Evolutionary conservation across 2,888 invertebrate species (phyloP).

Genomic region (Archips xylosteana): DNA sequence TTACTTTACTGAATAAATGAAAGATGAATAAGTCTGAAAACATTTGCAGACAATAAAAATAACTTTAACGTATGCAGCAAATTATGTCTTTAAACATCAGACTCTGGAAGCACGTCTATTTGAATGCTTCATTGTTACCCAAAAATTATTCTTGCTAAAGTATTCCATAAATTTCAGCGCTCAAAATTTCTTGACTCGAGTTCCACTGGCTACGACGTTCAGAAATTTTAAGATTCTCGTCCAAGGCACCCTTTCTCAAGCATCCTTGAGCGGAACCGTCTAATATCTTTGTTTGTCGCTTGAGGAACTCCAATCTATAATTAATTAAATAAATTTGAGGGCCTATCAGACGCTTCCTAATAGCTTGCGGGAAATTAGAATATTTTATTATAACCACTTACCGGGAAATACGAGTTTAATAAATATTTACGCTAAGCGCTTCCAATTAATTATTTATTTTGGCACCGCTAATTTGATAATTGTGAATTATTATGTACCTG

Average conservation of each 20-base stretch:
- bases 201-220: slow-evolving; percentile 3
- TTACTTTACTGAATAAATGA: no score
- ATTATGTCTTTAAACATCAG: neutral
- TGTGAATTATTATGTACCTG: no score
- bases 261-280: slow-evolving; percentile 11
- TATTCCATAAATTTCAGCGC: neutral
- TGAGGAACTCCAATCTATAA: slow-evolving; percentile 21
- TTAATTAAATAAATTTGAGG: slow-evolving; percentile 31
- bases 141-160: slow-evolving; percentile 14
- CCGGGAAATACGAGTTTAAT: neutral
- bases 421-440: neutral
- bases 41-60: neutral
- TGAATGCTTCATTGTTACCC: neutral
- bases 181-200: neutral
- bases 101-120: neutral
- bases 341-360: slow-evolving; percentile 15
- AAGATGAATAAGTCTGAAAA: no score
- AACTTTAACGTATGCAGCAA: neutral
- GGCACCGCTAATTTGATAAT: neutral
- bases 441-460: neutral
- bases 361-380: slow-evolving; percentile 24
- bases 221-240: slow-evolving; percentile 26
- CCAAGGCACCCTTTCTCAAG: slow-evolving; percentile 13
- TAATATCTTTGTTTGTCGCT: slow-evolving; percentile 28
- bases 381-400: slow-evolving; percentile 26